Evolutionary conservation across 2,888 invertebrate genomes (phyloP).

Genomic region (Sthenelais limicola): DNA sequence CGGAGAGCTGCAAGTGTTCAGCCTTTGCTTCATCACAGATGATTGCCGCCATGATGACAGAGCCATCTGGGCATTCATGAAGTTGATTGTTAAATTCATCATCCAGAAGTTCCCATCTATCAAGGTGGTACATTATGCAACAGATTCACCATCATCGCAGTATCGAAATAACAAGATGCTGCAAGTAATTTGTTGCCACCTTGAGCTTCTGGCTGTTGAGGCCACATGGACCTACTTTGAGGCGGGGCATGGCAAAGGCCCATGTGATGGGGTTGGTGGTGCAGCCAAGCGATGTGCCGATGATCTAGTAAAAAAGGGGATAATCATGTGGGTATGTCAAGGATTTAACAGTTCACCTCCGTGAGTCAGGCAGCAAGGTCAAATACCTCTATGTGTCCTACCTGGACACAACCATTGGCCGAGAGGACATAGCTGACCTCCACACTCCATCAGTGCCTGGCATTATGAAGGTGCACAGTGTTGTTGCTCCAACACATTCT

Average conservation of each 20-base stretch:
- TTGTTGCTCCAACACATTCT: no score
- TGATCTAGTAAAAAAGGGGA: conserved; percentile 45
- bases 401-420: no score
- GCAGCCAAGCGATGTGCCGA: conserved; percentile 61
- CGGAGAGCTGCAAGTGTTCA: conserved; percentile 3
- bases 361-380: no score
- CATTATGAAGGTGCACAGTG: no score
- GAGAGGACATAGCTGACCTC: no score
- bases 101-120: no score
- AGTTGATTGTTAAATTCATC: no score
- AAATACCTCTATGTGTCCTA: no score
- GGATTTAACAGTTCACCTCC: neutral
- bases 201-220: neutral
- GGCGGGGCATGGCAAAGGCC: conserved; percentile 66
- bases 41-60: conserved; percentile 62
- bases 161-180: conserved; percentile 70
- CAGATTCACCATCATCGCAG: conserved; percentile 69
- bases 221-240: conserved; percentile 65
- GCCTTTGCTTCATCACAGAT: conserved; percentile 62
- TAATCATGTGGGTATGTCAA: conserved; percentile 42
- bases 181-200: no score
- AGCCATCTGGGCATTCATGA: conserved; percentile 70
- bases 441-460: no score
- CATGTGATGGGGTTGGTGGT: conserved; percentile 65
- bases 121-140: conserved; percentile 54